Base-by-base conservation (phyloP, 1,140 invertebrate genomes). In the Drosophila sproati region DNA sequence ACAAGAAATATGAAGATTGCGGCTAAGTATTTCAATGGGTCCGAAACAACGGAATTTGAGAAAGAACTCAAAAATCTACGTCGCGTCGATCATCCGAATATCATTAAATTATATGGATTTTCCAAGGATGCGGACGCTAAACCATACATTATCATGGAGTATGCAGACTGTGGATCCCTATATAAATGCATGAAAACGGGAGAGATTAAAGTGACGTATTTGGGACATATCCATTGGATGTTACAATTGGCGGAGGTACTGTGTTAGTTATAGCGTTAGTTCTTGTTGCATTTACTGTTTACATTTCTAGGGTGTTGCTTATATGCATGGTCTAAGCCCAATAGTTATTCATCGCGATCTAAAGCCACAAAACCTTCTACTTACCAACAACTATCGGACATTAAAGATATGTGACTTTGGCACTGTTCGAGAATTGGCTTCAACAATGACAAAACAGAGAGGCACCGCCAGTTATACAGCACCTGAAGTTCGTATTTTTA, bases 351-450 rank as follows among this genome's bases (percentile, higher is more conserved):
- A 82, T 37, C 74, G 74, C 3, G 80, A 82, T 43, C 55, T 79
- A 0, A 80, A 80, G 47, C 63, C 76, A 4, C 45, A 50, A 3
- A 80, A 80, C 28, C 28, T 80, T 10, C 32, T 80, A 0, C 8
- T 79, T 6, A 28, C 50, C 10, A 61, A 62, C 4, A 6, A 34
- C 2, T 54, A 45, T 10, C 31, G 20, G 0, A 7, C 20, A 7
- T 45, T 79, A 0, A 80, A 79, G 37, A 75, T 80, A 8, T 70
- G 77, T 4, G 78, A 80, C 20, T 80, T 80, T 32, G 78, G 77
- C 0, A 34, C 43, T 5, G 43, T 47, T 0, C 63, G 57, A 7
- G 37, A 57, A 5, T 1, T 73, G 48, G 34, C 56, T 5, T 57
- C 35, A 8, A 48, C 57, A 10, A 43, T 54, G n/a, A 31, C 76